Percentiles rank a stretch among this genome's conserved stretches.
Evolutionary conservation across 2,888 invertebrate genomes (phyloP).

Genomic region (Cheilosia scutellata): DNA sequence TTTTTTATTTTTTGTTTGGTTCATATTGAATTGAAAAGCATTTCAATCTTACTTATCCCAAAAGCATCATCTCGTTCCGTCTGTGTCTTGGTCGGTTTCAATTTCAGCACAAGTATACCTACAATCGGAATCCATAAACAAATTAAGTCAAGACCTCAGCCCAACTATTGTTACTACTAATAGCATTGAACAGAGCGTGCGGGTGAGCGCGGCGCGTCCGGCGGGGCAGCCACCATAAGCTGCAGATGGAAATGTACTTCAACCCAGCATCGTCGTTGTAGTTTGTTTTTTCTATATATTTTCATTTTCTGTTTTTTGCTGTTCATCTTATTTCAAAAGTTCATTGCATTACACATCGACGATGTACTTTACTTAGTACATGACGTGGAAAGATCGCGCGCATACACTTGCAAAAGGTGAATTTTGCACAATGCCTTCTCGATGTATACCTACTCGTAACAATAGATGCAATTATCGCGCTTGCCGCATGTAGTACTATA

Average conservation of each 20-base stretch:
- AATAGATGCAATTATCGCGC: slow-evolving; percentile 68
- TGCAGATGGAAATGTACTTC: slow-evolving; percentile 36
- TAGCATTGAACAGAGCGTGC: slow-evolving; percentile 42
- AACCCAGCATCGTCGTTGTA: slow-evolving; percentile 19
- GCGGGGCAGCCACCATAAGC: neutral
- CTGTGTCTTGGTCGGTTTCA: slow-evolving; percentile 51
- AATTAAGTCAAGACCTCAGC: slow-evolving; percentile 70
- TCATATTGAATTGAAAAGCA: slow-evolving; percentile 46
- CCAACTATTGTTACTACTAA: slow-evolving; percentile 60
- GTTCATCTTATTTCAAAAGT: slow-evolving; percentile 67
- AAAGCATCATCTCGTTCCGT: slow-evolving; percentile 38
- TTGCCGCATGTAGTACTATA: slow-evolving; percentile 20
- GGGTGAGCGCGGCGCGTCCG: neutral
- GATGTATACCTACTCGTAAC: slow-evolving; percentile 52
- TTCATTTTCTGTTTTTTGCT: neutral
- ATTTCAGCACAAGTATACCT: slow-evolving; percentile 54
- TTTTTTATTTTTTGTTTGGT: neutral
- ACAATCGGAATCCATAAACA: slow-evolving; percentile 62
- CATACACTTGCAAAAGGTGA: slow-evolving; percentile 59
- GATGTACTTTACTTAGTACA: slow-evolving; percentile 10
- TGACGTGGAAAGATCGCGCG: slow-evolving; percentile 34
- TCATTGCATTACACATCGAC: slow-evolving; percentile 65
- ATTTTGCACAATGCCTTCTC: slow-evolving; percentile 61
- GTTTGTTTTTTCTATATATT: slow-evolving; percentile 16
- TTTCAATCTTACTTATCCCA: slow-evolving; percentile 59